Percentiles rank a stretch among this genome's conserved stretches.
Evolutionary conservation across 2,888 invertebrate species (phyloP).

Genomic region (Sicus ferrugineus): DNA sequence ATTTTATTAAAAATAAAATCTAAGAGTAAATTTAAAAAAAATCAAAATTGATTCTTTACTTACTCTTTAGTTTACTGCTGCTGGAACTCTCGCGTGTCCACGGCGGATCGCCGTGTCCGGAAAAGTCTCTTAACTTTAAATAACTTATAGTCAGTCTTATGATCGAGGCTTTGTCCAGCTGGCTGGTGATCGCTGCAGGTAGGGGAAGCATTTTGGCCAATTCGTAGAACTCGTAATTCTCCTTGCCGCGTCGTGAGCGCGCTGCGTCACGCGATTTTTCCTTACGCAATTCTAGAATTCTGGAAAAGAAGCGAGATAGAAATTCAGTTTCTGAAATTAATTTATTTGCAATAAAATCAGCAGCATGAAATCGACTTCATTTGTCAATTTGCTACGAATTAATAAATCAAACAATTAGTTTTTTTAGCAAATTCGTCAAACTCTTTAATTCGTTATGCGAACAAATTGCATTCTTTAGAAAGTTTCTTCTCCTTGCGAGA

Average conservation of each 20-base stretch:
- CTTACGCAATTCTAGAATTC: slow-evolving; percentile 91
- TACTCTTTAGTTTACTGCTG: slow-evolving; percentile 85
- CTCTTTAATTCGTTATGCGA: neutral
- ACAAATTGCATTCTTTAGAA: neutral
- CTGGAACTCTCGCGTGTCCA: slow-evolving; percentile 87
- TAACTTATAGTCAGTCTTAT: slow-evolving; percentile 96
- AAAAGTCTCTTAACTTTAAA: slow-evolving; percentile 93
- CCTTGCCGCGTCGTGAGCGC: slow-evolving; percentile 88
- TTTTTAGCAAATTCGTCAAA: neutral
- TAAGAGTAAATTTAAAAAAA: neutral
- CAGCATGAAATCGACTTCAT: neutral
- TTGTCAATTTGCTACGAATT: neutral
- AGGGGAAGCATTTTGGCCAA: slow-evolving; percentile 92
- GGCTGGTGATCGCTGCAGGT: slow-evolving; percentile 90
- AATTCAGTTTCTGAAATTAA: neutral
- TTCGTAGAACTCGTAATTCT: slow-evolving; percentile 97
- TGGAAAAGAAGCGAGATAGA: slow-evolving; percentile 67
- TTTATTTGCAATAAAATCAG: neutral
- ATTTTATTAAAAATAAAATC: neutral
- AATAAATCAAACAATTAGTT: neutral
- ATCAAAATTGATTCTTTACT: slow-evolving; percentile 54
- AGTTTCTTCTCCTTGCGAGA: too few relatives aligned
- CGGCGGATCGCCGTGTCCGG: slow-evolving; percentile 94
- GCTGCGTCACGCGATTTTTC: slow-evolving; percentile 95
- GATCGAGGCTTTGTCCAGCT: slow-evolving; percentile 95